Base-by-base conservation (phyloP, 2,888 invertebrate species). In the Creontiades dilutus region DNA sequence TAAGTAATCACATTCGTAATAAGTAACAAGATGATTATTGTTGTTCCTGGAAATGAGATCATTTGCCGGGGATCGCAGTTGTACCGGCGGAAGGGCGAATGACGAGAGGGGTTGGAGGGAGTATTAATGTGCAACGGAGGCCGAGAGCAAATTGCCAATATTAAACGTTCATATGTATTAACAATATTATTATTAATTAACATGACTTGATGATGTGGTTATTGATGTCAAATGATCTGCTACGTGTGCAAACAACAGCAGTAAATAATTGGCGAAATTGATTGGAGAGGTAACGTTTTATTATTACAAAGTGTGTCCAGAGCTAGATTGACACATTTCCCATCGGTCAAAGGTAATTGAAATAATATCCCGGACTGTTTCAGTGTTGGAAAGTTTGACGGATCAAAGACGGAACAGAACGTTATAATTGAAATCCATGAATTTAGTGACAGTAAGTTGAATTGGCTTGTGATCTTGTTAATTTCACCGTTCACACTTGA, bases 181-280 rank as follows among this genome's bases (percentile, higher is more conserved):
- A 86, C 75, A 86, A 86, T 86, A 86, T 86, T 86, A 86, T 86
- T 86, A 86, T 86, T 86, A 86, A 86, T 86, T 86, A 86, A 46
- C 68, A 47, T 46, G 86, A 86, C 86, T 86, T 86, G 86, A 86
- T 86, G 86, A 86, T 86, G 55, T 86, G 47, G 28, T 48, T 75
- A 82, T 68, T 75, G 75, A 55, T 68, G 75, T 86, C 68, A 68
- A 86, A 86, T 86, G 86, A 75, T 75, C 68, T 86, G 19, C 82
- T 37, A 46, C 52, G 47, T n/a, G 23, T 19, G 23, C 47, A 52
- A n/a, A 82, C 52, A 82, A 82, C 52, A 47, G 9, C 5, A n/a
- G 82, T 37, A 52, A 82, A 82, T 82, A 82, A 82, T 82, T 82
- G 82, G 47, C 82, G 14, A 52, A 82, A 82, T 52, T 82, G 82